Evolutionary conservation across 2,113 vertebrate genomes (phyloP).

Genomic region (Spea multiplicata): DNA sequence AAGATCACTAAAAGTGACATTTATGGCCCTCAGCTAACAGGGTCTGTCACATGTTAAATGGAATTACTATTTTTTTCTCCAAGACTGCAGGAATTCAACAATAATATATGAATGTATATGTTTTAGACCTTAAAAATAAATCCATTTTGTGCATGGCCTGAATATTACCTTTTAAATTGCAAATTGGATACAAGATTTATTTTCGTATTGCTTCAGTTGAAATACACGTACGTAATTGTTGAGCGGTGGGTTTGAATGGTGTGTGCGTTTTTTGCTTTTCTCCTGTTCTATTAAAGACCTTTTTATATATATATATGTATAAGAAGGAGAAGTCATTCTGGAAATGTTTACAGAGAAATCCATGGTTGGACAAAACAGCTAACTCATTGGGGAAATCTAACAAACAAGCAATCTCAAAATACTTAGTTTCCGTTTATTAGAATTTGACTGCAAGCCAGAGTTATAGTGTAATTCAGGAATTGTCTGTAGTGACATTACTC

Average conservation of each 20-base stretch:
- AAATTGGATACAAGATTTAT: conserved; percentile 33
- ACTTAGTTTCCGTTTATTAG: conserved; percentile 6
- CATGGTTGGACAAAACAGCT: too few species aligned
- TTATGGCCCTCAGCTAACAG: too few species aligned
- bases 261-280: neutral
- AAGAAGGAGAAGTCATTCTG: too few species aligned
- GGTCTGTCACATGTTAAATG: neutral
- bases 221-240: conserved; percentile 11
- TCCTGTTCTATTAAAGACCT: neutral
- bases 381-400: too few species aligned
- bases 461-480: neutral
- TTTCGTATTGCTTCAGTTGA: conserved; percentile 33
- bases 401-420: neutral
- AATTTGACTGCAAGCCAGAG: neutral
- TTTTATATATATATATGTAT: neutral
- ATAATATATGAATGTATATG: conserved; percentile 23
- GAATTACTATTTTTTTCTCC: conserved; percentile 2
- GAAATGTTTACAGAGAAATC: too few species aligned
- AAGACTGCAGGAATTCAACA: conserved; percentile 4
- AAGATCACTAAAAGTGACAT: too few species aligned
- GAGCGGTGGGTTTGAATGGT: neutral
- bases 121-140: conserved; percentile 32
- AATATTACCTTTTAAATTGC: conserved; percentile 44
- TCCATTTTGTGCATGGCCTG: conserved; percentile 19
- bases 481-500: neutral